Percentiles rank a stretch among this genome's conserved stretches.
phyloP scores from a whole-genome alignment of 2,797 vertebrate genomes.

The Spinus olivaceus region DNA sequence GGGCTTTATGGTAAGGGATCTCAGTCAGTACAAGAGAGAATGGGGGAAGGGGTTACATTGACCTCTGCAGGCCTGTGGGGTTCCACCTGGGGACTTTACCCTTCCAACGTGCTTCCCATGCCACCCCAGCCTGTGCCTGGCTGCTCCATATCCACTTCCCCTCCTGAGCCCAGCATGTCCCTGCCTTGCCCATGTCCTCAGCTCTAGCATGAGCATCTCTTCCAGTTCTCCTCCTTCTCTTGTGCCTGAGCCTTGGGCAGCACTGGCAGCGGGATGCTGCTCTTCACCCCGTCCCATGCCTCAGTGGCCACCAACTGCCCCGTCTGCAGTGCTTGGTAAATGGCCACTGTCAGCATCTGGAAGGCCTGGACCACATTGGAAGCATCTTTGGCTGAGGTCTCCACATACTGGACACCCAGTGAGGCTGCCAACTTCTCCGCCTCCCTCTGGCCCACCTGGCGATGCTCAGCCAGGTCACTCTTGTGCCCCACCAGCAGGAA shows the following conservation, averaged over 20 bases:
- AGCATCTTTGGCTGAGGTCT: slow-evolving; percentile 82
- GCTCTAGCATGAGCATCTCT: slow-evolving; percentile 33
- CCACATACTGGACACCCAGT: slow-evolving; percentile 76
- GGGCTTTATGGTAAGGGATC: background rate
- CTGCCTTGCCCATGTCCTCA: background rate
- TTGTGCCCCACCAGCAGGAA: slow-evolving; percentile 86
- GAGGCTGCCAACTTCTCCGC: slow-evolving; percentile 77
- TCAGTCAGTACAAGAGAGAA: background rate
- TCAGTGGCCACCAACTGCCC: slow-evolving; percentile 74
- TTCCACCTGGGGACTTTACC: background rate
- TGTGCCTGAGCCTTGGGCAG: background rate
- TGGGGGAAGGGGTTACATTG: background rate
- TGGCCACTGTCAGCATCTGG: slow-evolving; percentile 70
- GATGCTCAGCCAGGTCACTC: slow-evolving; percentile 70
- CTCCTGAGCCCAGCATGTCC: background rate
- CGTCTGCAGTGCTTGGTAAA: slow-evolving; percentile 77
- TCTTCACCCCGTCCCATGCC: slow-evolving; percentile 83
- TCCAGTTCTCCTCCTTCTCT: background rate
- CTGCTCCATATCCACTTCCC: background rate
- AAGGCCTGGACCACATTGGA: slow-evolving; percentile 78
- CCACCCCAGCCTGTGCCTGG: background rate
- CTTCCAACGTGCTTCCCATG: accelerated
- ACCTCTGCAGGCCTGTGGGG: background rate
- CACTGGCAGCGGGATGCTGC: background rate
- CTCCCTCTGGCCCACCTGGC: slow-evolving; percentile 75